Percentiles rank a stretch among this genome's conserved stretches.
Conservation (phyloP, 1,140 invertebrate genomes). For the Lerema accius region DNA sequence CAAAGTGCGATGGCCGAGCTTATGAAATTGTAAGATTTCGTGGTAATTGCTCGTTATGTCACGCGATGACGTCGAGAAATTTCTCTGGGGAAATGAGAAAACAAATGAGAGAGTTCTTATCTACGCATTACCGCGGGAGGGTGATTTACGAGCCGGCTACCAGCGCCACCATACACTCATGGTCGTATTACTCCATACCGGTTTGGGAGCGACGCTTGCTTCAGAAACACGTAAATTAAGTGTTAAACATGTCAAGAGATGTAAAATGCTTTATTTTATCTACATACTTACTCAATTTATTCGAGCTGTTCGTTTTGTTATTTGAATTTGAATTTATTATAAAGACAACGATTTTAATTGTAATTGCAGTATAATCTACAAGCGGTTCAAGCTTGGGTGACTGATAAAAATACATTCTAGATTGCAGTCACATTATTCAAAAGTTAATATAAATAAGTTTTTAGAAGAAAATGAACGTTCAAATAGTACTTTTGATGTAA, state of each 20-base stretch:
- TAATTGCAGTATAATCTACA: too few species aligned
- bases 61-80: slow-evolving; percentile 65
- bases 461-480: too few species aligned
- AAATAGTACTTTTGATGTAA: too few species aligned
- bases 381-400: too few species aligned
- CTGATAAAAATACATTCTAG: too few species aligned
- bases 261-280: slow-evolving; percentile 1
- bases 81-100: slow-evolving; percentile 70
- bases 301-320: too few species aligned
- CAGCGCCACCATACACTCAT: slow-evolving; percentile 46
- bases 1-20: slow-evolving; percentile 40
- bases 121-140: slow-evolving; percentile 70
- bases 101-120: slow-evolving; percentile 77
- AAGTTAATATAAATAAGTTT: too few species aligned
- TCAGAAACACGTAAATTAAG: slow-evolving; percentile 69
- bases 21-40: slow-evolving; percentile 50
- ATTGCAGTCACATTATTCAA: too few species aligned
- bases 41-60: slow-evolving; percentile 63
- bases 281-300: neutral
- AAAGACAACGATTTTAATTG: too few species aligned
- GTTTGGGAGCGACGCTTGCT: slow-evolving; percentile 56
- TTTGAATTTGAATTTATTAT: slow-evolving; percentile 9
- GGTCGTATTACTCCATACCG: slow-evolving; percentile 52
- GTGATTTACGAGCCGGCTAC: slow-evolving; percentile 73
- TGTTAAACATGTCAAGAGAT: slow-evolving; percentile 56